A percentile compares a stretch with the other conserved stretches of the same genome.
phyloP scores from a whole-genome alignment of 1,140 invertebrate genomes.

The Apis cerana region DNA sequence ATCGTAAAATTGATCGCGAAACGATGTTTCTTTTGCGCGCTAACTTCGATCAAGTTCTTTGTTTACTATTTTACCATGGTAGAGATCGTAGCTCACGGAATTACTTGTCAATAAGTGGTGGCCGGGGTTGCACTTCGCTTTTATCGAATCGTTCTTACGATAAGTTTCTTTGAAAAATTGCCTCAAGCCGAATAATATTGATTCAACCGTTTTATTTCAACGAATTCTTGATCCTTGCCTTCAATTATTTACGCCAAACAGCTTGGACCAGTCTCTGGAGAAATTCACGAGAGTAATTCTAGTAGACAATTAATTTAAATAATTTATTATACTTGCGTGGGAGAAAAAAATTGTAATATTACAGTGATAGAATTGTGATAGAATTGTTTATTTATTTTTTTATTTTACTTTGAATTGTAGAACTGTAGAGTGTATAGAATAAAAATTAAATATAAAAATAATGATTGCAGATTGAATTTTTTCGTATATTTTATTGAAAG shows the following conservation, averaged over 20 bases:
- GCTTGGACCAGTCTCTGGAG: constrained; percentile 26
- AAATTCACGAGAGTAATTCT: constrained; percentile 45
- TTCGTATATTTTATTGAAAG: too few species aligned
- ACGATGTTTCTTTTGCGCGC: background rate
- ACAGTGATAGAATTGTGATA: background rate
- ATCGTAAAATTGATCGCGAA: constrained; percentile 6
- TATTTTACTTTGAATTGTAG: too few species aligned
- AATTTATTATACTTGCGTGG: background rate
- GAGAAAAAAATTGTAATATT: background rate
- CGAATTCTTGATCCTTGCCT: constrained; percentile 9
- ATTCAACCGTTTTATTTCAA: constrained; percentile 27
- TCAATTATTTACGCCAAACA: constrained; percentile 56
- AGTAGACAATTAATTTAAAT: background rate
- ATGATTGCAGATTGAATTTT: too few species aligned
- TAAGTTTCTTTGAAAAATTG: constrained; percentile 44
- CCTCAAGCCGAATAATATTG: constrained; percentile 53
- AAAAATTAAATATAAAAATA: too few species aligned
- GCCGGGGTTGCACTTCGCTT: background rate
- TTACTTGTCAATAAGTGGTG: constrained; percentile 21
- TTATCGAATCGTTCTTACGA: constrained; percentile 16
- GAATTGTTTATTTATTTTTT: too few species aligned
- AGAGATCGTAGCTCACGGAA: background rate
- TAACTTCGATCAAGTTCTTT: constrained; percentile 27
- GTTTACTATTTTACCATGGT: constrained; percentile 8
- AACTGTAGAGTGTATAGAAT: too few species aligned